A percentile compares a stretch with the other conserved stretches of the same genome.
Evolutionary conservation across 2,797 vertebrate species (phyloP).

Genomic region (Hapalemur alaotrensis): DNA sequence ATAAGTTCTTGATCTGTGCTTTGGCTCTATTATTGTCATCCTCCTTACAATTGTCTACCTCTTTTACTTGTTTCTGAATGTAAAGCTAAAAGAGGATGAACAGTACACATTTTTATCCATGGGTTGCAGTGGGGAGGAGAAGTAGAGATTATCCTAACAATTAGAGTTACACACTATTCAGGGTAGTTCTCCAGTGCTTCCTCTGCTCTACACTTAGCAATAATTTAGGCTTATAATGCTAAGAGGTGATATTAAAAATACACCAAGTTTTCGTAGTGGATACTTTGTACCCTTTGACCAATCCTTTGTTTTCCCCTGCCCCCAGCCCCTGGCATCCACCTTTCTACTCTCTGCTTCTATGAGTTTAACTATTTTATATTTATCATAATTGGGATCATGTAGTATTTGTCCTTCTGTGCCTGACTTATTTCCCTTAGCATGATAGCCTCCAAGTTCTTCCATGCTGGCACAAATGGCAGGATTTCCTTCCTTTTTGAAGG

Average conservation of each 20-base stretch:
- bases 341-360: background rate
- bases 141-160: background rate
- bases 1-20: background rate
- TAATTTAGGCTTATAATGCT: background rate
- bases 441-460: background rate
- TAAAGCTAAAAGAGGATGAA: background rate
- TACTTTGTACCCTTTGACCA: background rate
- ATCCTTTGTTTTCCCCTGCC: background rate
- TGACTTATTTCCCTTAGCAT: background rate
- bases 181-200: background rate
- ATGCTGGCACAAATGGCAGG: background rate
- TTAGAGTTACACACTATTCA: background rate
- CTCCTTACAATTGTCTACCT: background rate
- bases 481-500: background rate
- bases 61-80: background rate
- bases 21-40: background rate
- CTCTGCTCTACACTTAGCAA: background rate
- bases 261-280: background rate
- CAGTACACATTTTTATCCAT: background rate
- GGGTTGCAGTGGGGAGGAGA: background rate
- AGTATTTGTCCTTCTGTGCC: background rate
- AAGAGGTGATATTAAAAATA: background rate
- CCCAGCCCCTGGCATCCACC: background rate
- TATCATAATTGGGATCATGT: background rate
- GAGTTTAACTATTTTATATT: background rate